These are phyloP conservation scores for Oxystoma pomonae DNA, from an alignment of 2,888 invertebrate genomes.

Conservation along the genomic window DNA sequence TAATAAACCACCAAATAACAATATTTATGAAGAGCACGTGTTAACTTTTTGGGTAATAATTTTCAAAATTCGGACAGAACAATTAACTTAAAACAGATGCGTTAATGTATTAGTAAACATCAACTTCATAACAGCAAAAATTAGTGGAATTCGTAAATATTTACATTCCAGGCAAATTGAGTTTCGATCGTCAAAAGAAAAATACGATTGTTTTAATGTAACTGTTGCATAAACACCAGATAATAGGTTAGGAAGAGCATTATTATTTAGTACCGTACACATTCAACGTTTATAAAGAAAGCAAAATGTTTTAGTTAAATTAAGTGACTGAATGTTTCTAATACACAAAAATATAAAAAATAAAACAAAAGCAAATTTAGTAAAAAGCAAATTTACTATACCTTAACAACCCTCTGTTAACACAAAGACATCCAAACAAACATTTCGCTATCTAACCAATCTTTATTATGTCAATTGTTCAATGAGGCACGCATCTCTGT, in stretches of 20 bases:
- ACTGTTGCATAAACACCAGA: background rate
- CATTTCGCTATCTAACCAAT: background rate
- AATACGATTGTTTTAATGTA: background rate
- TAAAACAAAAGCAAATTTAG: no score
- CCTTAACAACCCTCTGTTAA: background rate
- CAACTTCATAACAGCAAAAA: background rate
- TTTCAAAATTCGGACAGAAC: background rate
- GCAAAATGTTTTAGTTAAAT: no score
- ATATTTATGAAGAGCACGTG: background rate
- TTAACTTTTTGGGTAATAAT: background rate
- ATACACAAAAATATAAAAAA: no score
- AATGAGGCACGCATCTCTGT: background rate
- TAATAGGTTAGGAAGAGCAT: background rate
- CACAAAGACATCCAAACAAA: background rate
- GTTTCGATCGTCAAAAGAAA: no score
- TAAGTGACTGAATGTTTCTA: no score
- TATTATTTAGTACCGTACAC: no score
- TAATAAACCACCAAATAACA: background rate
- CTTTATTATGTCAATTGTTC: background rate
- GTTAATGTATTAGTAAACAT: background rate
- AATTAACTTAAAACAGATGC: background rate
- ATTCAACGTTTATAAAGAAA: no score
- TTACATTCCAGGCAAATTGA: background rate
- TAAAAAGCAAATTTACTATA: no score
- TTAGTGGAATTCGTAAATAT: background rate